These are phyloP conservation scores for Ormia ochracea DNA, from an alignment of 2,888 invertebrate genomes.

Conservation along the genomic window DNA sequence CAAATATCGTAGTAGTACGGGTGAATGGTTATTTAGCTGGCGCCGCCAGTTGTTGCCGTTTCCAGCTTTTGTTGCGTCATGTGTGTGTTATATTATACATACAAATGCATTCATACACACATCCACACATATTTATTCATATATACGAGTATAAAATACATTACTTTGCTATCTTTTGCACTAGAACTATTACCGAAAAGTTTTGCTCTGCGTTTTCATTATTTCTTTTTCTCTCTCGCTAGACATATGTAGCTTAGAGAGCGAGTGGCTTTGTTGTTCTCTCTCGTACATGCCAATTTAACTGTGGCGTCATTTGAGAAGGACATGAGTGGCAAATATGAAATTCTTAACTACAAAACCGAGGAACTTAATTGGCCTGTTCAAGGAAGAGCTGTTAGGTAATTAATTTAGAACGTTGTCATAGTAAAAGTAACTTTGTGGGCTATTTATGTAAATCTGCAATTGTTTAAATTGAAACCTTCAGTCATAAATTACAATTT, in stretches of 20 bases:
- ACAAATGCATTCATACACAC: too few species aligned
- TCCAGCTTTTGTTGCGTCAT: not conserved
- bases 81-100: not conserved
- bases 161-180: not conserved
- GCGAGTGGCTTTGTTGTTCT: not conserved
- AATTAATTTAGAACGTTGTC: not conserved
- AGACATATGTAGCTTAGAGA: not conserved
- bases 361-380: not conserved
- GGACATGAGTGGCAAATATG: not conserved
- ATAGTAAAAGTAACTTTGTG: not conserved
- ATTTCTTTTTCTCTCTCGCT: not conserved
- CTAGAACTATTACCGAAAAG: constrained; percentile 2
- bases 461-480: too few species aligned
- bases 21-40: constrained; percentile 66
- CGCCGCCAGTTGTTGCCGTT: constrained; percentile 66
- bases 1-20: constrained; percentile 13
- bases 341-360: not conserved
- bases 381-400: not conserved
- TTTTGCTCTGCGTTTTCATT: not conserved
- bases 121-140: too few species aligned
- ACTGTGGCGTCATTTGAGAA: not conserved
- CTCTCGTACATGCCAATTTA: not conserved
- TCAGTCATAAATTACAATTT: too few species aligned
- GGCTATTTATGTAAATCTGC: too few species aligned
- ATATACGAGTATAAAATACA: too few species aligned